phyloP scores from a whole-genome alignment of 1,140 invertebrate genomes.

The Drosophila micromelanica region DNA sequence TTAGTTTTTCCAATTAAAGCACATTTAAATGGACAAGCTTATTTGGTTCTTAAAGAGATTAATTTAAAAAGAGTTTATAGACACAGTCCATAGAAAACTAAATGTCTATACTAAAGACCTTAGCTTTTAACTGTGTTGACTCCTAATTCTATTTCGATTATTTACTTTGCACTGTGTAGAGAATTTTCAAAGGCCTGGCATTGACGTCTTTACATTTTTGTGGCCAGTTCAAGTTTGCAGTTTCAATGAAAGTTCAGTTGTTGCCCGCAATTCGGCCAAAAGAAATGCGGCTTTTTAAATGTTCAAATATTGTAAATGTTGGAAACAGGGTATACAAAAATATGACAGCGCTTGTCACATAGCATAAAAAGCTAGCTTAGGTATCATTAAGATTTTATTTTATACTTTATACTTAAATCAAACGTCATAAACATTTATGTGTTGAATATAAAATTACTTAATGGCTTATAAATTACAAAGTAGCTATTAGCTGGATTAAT shows the following conservation, averaged over 20 bases:
- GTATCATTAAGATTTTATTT: too few relatives aligned
- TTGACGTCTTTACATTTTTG: conserved; percentile 21
- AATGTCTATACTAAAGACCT: neutral
- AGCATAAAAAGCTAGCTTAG: too few relatives aligned
- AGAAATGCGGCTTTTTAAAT: neutral
- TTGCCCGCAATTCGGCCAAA: neutral
- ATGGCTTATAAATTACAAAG: too few relatives aligned
- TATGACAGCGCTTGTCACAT: neutral
- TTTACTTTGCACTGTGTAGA: neutral
- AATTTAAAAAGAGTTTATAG: neutral
- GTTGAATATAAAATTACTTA: too few relatives aligned
- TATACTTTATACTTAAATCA: too few relatives aligned
- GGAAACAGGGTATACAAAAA: neutral
- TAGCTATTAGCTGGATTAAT: neutral
- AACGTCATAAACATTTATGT: too few relatives aligned
- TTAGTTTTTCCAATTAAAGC: too few relatives aligned
- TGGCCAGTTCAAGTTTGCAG: conserved; percentile 1
- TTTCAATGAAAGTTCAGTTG: neutral
- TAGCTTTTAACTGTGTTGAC: neutral
- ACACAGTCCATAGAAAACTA: neutral
- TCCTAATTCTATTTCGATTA: neutral
- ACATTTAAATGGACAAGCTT: too few relatives aligned
- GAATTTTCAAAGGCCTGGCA: conserved; percentile 3
- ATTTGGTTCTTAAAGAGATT: too few relatives aligned
- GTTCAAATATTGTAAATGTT: neutral